Conservation (phyloP, 2,888 invertebrate species). For the Teleogryllus oceanicus region DNA sequence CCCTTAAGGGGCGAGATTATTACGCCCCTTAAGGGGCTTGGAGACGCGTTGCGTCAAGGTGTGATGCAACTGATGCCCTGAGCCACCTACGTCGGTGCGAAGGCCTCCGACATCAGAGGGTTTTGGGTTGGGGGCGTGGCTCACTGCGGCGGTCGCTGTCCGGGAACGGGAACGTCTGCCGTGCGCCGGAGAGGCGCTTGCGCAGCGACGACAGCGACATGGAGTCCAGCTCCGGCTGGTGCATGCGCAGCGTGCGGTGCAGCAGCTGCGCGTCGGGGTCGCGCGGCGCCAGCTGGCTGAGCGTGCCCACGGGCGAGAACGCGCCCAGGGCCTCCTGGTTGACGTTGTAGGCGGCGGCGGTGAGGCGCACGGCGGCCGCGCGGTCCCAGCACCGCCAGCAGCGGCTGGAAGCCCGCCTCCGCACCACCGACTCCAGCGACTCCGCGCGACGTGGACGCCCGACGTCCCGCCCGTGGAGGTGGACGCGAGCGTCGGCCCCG, state of each 20-base stretch:
- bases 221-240: not conserved
- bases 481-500: too few relatives aligned
- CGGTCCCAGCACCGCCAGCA: not conserved
- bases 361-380: not conserved
- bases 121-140: too few relatives aligned
- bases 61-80: too few relatives aligned
- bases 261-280: not conserved
- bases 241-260: not conserved
- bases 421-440: not conserved
- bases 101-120: too few relatives aligned
- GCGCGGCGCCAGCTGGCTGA: not conserved
- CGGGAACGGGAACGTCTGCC: too few relatives aligned
- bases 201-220: not conserved
- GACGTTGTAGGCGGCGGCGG: not conserved
- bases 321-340: not conserved
- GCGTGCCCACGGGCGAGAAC: not conserved
- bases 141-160: too few relatives aligned
- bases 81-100: too few relatives aligned
- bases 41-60: too few relatives aligned
- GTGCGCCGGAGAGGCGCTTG: not conserved
- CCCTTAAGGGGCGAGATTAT: too few relatives aligned
- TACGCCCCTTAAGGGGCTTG: too few relatives aligned
- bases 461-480: too few relatives aligned
- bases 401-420: not conserved
- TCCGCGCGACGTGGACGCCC: too few relatives aligned